These are phyloP conservation scores for Drosophila melanogaster DNA, from an alignment of 1,140 invertebrate species.

Conservation along the genomic window Release_6_plus_ISO1_MT NC_004354.4:23106501-23107000, in stretches of 20 bases:
- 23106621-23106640: constrained; percentile 37
- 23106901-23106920: constrained; percentile 49
- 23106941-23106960: constrained; percentile 55
- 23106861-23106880: constrained; percentile 52
- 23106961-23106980: constrained; percentile 34
- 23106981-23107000: constrained; percentile 45
- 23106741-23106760: constrained; percentile 43
- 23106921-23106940: constrained; percentile 38
- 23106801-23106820: constrained; percentile 63
- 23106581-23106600: constrained; percentile 49
- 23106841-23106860: constrained; percentile 70
- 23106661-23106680: constrained; percentile 59
- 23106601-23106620: constrained; percentile 41
- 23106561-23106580: constrained; percentile 12
- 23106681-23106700: constrained; percentile 61
- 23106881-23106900: constrained; percentile 54
- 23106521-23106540: constrained; percentile 29
- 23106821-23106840: constrained; percentile 52
- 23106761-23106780: constrained; percentile 68
- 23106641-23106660: constrained; percentile 36
- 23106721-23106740: constrained; percentile 31
- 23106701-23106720: constrained; percentile 54
- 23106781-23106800: constrained; percentile 58
- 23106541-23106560: constrained; percentile 36
- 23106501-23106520: constrained; percentile 55